These are phyloP conservation scores for Montifringilla adamsi DNA, from an alignment of 2,113 vertebrate genomes.

Conservation along the genomic window DNA sequence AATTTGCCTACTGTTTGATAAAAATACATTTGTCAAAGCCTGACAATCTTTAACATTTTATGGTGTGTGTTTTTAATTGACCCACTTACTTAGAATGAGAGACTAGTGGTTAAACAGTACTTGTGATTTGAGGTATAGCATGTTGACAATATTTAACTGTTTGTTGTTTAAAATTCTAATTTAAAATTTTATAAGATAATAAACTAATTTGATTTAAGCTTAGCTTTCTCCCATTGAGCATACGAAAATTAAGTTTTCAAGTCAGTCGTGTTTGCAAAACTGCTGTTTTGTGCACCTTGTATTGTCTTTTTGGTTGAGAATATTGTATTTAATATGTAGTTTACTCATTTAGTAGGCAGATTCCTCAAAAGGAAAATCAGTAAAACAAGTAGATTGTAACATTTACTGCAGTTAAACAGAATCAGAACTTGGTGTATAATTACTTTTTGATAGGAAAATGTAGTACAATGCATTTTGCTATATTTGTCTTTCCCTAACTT, in stretches of 20 bases:
- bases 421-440: conserved; percentile 73
- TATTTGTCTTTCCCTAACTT: conserved; percentile 74
- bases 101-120: conserved; percentile 76
- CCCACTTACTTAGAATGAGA: conserved; percentile 66
- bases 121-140: conserved; percentile 79
- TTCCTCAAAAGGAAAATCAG: conserved; percentile 71
- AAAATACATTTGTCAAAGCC: conserved; percentile 74
- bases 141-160: conserved; percentile 78
- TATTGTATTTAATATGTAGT: conserved; percentile 71
- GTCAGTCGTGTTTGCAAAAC: conserved; percentile 72
- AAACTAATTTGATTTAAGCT: conserved; percentile 74
- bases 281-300: conserved; percentile 76
- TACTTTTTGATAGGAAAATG: conserved; percentile 72
- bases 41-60: conserved; percentile 74
- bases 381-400: conserved; percentile 73
- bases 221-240: conserved; percentile 69
- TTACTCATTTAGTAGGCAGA: conserved; percentile 72
- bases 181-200: conserved; percentile 71
- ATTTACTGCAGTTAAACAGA: conserved; percentile 64
- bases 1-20: conserved; percentile 75
- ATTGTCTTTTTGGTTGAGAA: conserved; percentile 72
- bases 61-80: conserved; percentile 71
- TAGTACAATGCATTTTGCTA: conserved; percentile 74
- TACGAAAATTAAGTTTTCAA: conserved; percentile 69
- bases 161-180: conserved; percentile 74